Percentiles rank a stretch among this genome's conserved stretches.
Conservation (phyloP, 2,888 invertebrate genomes). For the Melinopterus prodromus region DNA sequence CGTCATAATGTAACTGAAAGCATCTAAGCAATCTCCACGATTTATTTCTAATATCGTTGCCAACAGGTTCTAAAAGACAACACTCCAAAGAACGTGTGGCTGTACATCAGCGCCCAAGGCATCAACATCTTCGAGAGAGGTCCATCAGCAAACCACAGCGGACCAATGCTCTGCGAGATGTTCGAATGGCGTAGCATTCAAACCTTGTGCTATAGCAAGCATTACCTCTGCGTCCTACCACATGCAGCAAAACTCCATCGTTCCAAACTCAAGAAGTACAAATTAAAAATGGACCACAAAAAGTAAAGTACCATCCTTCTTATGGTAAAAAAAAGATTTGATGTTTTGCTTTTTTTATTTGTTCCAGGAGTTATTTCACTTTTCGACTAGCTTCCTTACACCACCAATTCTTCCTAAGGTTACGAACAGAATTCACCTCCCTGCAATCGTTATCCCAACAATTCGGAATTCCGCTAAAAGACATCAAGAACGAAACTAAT, state of each 20-base stretch:
- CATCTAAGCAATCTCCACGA: too few relatives aligned
- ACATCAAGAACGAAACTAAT: constrained; percentile 60
- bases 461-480: constrained; percentile 65
- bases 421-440: constrained; percentile 76
- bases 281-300: constrained; percentile 76
- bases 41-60: background rate
- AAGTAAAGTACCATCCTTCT: constrained; percentile 63
- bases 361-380: constrained; percentile 73
- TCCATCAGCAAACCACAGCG: constrained; percentile 54
- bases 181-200: constrained; percentile 79
- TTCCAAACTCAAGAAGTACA: constrained; percentile 70
- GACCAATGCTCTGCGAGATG: constrained; percentile 58
- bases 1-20: too few relatives aligned
- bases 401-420: constrained; percentile 77
- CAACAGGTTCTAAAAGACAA: constrained; percentile 65
- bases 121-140: constrained; percentile 69
- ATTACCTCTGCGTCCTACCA: constrained; percentile 67
- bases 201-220: constrained; percentile 79
- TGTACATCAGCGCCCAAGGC: constrained; percentile 72
- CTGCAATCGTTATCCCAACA: constrained; percentile 70
- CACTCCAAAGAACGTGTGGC: constrained; percentile 68
- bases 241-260: constrained; percentile 65
- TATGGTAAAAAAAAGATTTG: background rate
- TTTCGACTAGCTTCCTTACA: constrained; percentile 81
- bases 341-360: background rate